A percentile compares a stretch with the other conserved stretches of the same genome.
Evolutionary conservation across 2,888 invertebrate genomes (phyloP).

Genomic region (Leucophenga montana): DNA sequence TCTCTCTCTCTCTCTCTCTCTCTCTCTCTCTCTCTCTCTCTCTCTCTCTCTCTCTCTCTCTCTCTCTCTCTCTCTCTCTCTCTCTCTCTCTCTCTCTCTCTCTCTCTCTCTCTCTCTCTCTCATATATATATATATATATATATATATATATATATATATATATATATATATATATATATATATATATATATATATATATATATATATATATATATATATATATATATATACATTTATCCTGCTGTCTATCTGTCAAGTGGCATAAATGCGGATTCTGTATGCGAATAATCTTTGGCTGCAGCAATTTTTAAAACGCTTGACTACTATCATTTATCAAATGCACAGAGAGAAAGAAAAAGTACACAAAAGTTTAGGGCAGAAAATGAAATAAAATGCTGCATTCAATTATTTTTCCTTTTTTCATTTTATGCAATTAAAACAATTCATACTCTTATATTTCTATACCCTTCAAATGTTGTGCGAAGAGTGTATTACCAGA

Average conservation of each 20-base stretch:
- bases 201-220: neutral
- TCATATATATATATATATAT: no score
- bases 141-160: no score
- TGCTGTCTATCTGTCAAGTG: slow-evolving; percentile 12
- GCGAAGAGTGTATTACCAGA: no score
- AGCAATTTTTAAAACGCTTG: neutral
- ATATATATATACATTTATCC: neutral
- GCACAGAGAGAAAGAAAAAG: neutral
- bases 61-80: no score
- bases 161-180: no score
- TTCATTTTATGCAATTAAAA: neutral
- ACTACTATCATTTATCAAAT: slow-evolving; percentile 8
- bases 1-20: no score
- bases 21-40: no score
- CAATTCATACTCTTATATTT: neutral
- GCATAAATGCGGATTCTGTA: slow-evolving; percentile 5
- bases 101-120: no score
- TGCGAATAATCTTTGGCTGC: neutral
- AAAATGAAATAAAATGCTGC: neutral
- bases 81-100: no score
- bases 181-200: no score
- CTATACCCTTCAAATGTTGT: no score
- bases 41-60: no score
- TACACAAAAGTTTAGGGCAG: neutral
- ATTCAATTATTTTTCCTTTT: neutral